A percentile compares a stretch with the other conserved stretches of the same genome.
These are phyloP conservation scores for Scomber colias DNA, from an alignment of 2,113 vertebrate genomes.

Conservation along the genomic window DNA sequence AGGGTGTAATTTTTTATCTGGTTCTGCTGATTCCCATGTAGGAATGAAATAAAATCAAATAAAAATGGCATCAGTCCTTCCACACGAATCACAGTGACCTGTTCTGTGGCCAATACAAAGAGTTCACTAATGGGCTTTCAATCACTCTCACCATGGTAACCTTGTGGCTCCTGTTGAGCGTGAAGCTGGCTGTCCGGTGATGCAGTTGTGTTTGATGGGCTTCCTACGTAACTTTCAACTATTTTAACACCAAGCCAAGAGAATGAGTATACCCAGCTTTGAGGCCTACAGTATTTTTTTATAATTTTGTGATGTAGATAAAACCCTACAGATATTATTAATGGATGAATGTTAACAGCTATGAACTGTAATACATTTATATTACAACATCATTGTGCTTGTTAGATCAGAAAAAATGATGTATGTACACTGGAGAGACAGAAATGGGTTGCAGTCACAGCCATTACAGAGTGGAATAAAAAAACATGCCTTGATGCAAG, in stretches of 20 bases:
- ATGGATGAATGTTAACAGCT: constrained; percentile 5
- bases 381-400: background rate
- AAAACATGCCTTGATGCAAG: constrained; percentile 41
- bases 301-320: background rate
- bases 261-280: background rate
- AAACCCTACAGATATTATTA: background rate
- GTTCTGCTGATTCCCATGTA: constrained; percentile 38
- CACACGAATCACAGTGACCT: constrained; percentile 34
- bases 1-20: constrained; percentile 45
- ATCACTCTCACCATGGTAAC: constrained; percentile 65
- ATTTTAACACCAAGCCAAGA: constrained; percentile 21
- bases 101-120: constrained; percentile 48
- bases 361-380: background rate
- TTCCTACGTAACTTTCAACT: constrained; percentile 26
- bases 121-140: constrained; percentile 61
- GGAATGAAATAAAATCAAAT: background rate
- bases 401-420: constrained; percentile 1
- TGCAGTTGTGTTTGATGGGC: constrained; percentile 18
- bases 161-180: constrained; percentile 42
- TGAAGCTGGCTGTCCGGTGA: constrained; percentile 3
- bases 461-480: background rate
- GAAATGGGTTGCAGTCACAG: constrained; percentile 13
- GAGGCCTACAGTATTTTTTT: background rate
- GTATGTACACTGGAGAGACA: background rate
- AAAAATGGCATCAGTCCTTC: constrained; percentile 20